Evolutionary conservation across 2,888 invertebrate species (phyloP).

Genomic region (Crocallis elinguaria): DNA sequence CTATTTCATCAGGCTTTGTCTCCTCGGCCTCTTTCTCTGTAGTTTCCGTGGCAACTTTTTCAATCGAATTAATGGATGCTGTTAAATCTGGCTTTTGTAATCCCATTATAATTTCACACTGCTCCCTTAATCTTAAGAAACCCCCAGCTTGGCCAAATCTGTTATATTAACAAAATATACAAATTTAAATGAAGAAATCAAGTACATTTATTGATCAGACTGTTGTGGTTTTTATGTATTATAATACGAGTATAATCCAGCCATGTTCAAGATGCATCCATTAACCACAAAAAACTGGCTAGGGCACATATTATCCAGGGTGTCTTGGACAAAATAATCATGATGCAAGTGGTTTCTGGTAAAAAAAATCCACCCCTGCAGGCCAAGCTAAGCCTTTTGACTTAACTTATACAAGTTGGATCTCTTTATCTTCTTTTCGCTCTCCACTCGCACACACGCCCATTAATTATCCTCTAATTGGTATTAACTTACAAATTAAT

Average conservation of each 20-base stretch:
- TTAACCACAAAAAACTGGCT: too few species aligned
- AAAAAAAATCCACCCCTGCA: too few species aligned
- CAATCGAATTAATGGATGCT: conserved; percentile 68
- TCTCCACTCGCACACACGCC: too few species aligned
- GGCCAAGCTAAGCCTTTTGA: too few species aligned
- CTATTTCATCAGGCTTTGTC: conserved; percentile 54
- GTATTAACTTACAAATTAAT: conserved; percentile 88
- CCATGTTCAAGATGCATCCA: too few species aligned
- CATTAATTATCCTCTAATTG: conserved; percentile 4
- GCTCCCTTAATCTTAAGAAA: conserved; percentile 92
- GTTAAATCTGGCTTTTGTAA: conserved; percentile 80
- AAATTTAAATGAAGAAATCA: not conserved
- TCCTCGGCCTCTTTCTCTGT: conserved; percentile 72
- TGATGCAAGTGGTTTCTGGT: too few species aligned
- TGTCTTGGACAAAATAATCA: too few species aligned
- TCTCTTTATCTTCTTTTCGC: too few species aligned
- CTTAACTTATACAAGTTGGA: too few species aligned
- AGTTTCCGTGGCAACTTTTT: conserved; percentile 71
- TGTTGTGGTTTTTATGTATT: not conserved
- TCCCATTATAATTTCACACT: conserved; percentile 91
- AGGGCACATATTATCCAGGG: too few species aligned
- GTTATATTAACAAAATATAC: not conserved
- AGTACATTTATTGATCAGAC: not conserved
- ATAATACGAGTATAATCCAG: too few species aligned
- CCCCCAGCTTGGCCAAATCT: conserved; percentile 96